Evolutionary conservation across 2,888 invertebrate species (phyloP).

Genomic region (Pyrochroa serraticornis): DNA sequence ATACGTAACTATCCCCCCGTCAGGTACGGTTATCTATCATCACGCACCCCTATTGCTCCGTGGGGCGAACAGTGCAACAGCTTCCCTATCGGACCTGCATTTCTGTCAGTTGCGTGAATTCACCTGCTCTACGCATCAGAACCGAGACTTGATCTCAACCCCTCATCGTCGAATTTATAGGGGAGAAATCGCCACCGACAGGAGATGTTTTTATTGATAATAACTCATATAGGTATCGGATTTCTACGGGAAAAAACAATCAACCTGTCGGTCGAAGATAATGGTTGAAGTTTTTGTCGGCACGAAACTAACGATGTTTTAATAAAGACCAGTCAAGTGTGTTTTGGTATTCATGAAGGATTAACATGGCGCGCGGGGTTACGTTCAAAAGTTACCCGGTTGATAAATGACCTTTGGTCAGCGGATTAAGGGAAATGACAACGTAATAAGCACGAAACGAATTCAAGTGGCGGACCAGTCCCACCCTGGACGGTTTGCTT

Average conservation of each 20-base stretch:
- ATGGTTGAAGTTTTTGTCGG: too few species aligned
- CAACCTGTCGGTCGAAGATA: conserved; percentile 8
- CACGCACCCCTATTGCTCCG: conserved; percentile 36
- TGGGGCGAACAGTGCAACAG: conserved; percentile 22
- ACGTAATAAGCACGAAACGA: conserved; percentile 44
- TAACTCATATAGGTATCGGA: neutral
- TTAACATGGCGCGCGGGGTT: conserved; percentile 29
- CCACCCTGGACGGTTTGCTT: conserved; percentile 22
- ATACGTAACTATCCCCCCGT: conserved; percentile 27
- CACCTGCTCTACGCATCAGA: conserved; percentile 24
- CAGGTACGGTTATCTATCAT: conserved; percentile 49
- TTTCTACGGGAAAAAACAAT: conserved; percentile 8
- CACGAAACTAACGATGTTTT: conserved; percentile 40
- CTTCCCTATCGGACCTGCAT: conserved; percentile 26
- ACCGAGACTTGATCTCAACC: neutral
- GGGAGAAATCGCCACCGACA: neutral
- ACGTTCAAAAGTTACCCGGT: conserved; percentile 38
- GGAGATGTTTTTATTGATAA: too few species aligned
- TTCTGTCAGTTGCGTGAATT: neutral
- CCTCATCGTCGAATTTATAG: neutral
- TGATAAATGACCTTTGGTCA: conserved; percentile 47
- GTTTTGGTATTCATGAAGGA: conserved; percentile 39
- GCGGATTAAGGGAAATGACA: conserved; percentile 42
- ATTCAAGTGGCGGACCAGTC: conserved; percentile 25
- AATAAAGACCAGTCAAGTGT: conserved; percentile 43